Conservation (phyloP, 2,113 vertebrate genomes). For the Octodon degus region DNA sequence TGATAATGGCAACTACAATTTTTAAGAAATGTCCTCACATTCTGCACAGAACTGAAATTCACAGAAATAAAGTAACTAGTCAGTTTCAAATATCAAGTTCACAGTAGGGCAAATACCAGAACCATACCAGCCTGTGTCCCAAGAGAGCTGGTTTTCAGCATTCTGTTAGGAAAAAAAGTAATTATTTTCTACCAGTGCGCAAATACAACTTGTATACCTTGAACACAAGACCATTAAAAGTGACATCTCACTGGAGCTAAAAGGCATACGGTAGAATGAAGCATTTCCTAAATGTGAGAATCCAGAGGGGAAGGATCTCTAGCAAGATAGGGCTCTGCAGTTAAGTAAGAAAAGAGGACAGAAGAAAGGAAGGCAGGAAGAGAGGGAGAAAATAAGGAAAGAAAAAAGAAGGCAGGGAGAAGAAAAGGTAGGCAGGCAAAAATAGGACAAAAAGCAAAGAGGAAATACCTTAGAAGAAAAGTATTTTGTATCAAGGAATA, state of each 20-base stretch:
- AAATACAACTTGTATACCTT: background rate
- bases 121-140: background rate
- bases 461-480: background rate
- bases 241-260: background rate
- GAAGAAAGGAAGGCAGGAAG: background rate
- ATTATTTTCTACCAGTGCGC: background rate
- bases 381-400: too few species aligned
- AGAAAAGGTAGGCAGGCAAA: rapidly evolving
- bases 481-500: background rate
- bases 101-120: background rate
- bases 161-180: background rate
- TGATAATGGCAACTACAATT: background rate
- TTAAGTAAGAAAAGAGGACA: background rate
- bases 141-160: background rate
- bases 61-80: background rate
- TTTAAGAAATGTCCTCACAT: background rate
- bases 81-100: background rate
- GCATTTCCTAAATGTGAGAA: background rate
- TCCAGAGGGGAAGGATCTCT: background rate
- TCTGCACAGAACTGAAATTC: background rate
- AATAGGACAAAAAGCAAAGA: background rate
- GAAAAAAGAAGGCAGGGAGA: too few species aligned
- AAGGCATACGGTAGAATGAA: background rate
- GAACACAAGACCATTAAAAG: background rate
- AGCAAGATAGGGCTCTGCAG: background rate